phyloP scores from a whole-genome alignment of 2,113 vertebrate species.

The Mustela lutreola region DNA sequence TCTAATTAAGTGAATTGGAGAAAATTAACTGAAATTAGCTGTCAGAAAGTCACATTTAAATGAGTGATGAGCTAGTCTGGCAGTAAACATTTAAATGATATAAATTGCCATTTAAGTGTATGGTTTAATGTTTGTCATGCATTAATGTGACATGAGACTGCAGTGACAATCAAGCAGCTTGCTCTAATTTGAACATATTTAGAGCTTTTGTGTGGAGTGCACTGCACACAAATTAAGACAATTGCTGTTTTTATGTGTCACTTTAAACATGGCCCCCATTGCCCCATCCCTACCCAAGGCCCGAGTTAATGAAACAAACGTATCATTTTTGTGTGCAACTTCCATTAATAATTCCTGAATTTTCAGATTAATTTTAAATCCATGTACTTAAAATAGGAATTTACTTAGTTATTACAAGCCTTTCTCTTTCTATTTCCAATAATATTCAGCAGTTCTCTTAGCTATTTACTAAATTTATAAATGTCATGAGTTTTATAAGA shows the following conservation, averaged over 20 bases:
- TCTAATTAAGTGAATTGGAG: constrained; percentile 98
- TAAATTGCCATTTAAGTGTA: constrained; percentile 99
- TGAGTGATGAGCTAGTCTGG: constrained; percentile 95
- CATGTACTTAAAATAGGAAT: constrained; percentile 79
- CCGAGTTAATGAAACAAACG: constrained; percentile 93
- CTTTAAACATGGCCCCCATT: constrained; percentile 90
- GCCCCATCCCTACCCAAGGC: constrained; percentile 77
- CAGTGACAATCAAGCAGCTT: constrained; percentile 99
- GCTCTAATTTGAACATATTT: constrained; percentile 99
- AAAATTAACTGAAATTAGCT: constrained; percentile 99
- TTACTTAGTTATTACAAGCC: constrained; percentile 73
- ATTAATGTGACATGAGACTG: constrained; percentile 99
- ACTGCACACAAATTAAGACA: constrained; percentile 98
- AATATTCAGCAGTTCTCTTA: constrained; percentile 61
- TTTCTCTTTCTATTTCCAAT: constrained; percentile 67
- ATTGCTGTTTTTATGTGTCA: constrained; percentile 97
- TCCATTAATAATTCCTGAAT: constrained; percentile 79
- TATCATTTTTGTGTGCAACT: constrained; percentile 86
- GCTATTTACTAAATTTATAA: constrained; percentile 70
- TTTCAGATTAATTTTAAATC: constrained; percentile 83
- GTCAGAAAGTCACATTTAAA: constrained; percentile 99
- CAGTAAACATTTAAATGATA: constrained; percentile 99
- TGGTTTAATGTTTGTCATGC: constrained; percentile 99
- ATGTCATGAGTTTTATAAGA: constrained; percentile 34
- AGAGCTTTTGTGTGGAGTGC: constrained; percentile 95